A percentile compares a stretch with the other conserved stretches of the same genome.
phyloP scores from a whole-genome alignment of 2,888 invertebrate species.

The Epinotia demarniana region DNA sequence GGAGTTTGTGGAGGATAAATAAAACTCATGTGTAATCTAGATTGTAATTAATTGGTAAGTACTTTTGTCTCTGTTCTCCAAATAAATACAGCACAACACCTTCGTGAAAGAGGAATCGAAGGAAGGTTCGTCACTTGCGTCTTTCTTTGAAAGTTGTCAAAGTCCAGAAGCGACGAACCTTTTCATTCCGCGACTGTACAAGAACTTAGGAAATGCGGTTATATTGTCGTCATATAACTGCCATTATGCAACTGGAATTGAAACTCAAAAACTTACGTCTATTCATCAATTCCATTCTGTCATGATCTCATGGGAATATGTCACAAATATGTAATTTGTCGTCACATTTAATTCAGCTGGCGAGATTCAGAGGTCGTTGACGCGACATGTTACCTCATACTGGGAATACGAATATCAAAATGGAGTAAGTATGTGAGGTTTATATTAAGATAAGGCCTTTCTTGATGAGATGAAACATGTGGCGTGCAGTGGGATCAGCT shows the following conservation, averaged over 20 bases:
- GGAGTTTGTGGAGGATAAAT: too few species aligned
- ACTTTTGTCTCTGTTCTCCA: too few species aligned
- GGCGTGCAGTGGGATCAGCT: conserved; percentile 10
- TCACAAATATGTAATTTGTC: conserved; percentile 4
- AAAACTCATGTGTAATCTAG: too few species aligned
- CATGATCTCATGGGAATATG: conserved; percentile 22
- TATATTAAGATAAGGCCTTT: neutral
- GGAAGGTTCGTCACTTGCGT: too few species aligned
- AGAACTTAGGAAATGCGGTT: neutral
- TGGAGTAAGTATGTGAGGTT: neutral
- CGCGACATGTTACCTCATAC: conserved; percentile 9
- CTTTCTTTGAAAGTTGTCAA: too few species aligned
- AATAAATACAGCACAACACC: too few species aligned
- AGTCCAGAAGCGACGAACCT: too few species aligned
- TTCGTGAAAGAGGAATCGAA: too few species aligned
- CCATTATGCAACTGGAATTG: neutral
- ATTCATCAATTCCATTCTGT: neutral
- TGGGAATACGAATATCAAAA: neutral
- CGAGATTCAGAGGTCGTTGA: conserved; percentile 10
- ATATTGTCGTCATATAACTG: neutral
- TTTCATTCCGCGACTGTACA: too few species aligned
- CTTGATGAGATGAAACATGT: neutral
- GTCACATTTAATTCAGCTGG: conserved; percentile 5
- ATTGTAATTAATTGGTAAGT: too few species aligned
- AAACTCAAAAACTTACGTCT: neutral